Evolutionary conservation across 2,797 vertebrate species (phyloP), one percentile per base, ranked within the genome.

Genomic region (Pelobates cultripes): DNA sequence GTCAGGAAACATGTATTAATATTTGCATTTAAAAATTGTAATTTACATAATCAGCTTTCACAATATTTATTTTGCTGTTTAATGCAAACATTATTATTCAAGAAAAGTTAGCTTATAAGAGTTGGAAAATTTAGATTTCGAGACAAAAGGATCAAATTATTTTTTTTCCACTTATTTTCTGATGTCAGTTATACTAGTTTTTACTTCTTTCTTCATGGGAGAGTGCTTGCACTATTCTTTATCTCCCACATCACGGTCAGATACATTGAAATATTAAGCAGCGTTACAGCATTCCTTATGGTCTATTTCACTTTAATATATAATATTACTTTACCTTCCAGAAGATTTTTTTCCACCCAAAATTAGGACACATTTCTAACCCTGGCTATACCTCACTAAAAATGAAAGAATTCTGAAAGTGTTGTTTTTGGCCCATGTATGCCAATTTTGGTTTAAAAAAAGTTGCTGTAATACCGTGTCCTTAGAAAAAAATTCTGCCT

Each of bases 401-500:
- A 78, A 42, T 43, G 13, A 72, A 77, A 12, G 44, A 77, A 78
- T 82, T 73, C 17, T 68, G 10, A 5, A 40, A 78, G 71, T 83
- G 81, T 83, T 83, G 71, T 73, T 83, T 45, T 83, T 83, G 81
- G 81, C 81, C 40, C 61, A 70, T 45, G 13, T 15, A 28, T 28
- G 13, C 43, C 17, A 7, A 14, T 45, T 70, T 70, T 81, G 66
- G 71, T 28, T 61, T 66, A 14, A 13, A 73, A 57, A 77, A 73
- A 73, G 70, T 60, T 68, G n/a, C 61, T 76, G 67, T 75, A 66
- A 77, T 57, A 72, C 68, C 47, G 44, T 13, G 47, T 66, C 77
- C 42, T 77, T 68, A 68, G 7, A 73, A 66, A 73, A 67, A 78
- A 73, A 73, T 9, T n/a, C 61, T 57, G 43, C 64, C 69, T 47